phyloP scores from a whole-genome alignment of 2,797 vertebrate genomes.

The Hirundo rustica region DNA sequence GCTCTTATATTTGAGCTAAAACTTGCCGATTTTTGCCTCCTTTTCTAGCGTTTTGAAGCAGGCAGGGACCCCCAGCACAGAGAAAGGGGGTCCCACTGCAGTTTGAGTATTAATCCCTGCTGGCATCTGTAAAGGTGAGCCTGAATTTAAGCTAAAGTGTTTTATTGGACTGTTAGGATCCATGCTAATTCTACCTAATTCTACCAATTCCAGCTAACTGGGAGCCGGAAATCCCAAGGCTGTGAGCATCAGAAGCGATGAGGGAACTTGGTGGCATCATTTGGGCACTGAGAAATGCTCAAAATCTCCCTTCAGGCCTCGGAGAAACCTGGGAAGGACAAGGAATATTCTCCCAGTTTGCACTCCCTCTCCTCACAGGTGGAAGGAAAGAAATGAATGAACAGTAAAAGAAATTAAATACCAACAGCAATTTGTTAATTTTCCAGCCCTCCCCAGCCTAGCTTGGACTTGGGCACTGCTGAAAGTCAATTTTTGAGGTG shows the following conservation, averaged over 20 bases:
- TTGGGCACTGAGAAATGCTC: background rate
- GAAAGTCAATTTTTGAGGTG: background rate
- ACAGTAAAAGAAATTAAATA: background rate
- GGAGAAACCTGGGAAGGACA: background rate
- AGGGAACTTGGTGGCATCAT: background rate
- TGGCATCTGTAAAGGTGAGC: background rate
- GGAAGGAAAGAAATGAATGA: background rate
- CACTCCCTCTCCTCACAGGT: background rate
- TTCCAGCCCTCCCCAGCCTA: background rate
- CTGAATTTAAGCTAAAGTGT: background rate
- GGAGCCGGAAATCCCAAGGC: background rate
- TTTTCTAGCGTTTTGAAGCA: background rate
- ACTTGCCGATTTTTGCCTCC: background rate
- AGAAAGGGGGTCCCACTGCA: background rate
- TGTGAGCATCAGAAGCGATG: background rate
- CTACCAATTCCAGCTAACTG: background rate
- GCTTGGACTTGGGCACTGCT: background rate
- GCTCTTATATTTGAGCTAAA: background rate
- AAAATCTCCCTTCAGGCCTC: background rate
- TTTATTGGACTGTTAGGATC: background rate
- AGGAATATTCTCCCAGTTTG: background rate
- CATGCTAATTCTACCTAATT: background rate
- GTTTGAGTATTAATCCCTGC: background rate
- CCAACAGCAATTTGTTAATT: background rate
- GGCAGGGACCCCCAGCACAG: background rate